Evolutionary conservation across 2,888 invertebrate genomes (phyloP), one percentile per base, ranked within the genome.

Genomic region (Oscheius onirici): DNA sequence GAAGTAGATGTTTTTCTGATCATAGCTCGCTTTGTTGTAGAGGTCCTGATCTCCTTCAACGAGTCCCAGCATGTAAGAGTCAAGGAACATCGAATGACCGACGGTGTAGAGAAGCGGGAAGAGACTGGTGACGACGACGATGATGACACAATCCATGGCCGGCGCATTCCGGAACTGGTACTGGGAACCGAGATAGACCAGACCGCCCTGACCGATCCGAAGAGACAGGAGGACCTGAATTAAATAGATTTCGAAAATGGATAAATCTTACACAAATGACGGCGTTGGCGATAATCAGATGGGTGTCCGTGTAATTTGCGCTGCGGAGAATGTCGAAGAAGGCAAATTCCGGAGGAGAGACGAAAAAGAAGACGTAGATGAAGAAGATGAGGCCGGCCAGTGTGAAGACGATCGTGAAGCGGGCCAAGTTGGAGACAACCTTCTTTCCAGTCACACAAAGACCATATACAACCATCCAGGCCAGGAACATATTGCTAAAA

Each of bases 41-140:
- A 13, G 15, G 10, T 1, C 15, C 17, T n/a, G 6, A 8, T 54
- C 26, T 54, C 54, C 54, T 3, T 17, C 24, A 3, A 26, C 6
- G 6, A 54, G 22, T 6, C 17, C 22, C 17, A 54, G 3, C 11
- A 54, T 24, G 17, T 24, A 54, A 3, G 54, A 54, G 54, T 61
- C 61, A 10, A 15, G 8, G n/a, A 24, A 15, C 17, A 61, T 11
- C 2, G 41, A n/a, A 41, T 61, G 61, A 2, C 41, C 24, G 5
- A 61, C 20, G n/a, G 43, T 24, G 22, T 61, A 61, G 61, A 61
- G 28, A 15, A 61, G 10, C n/a, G 41, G 41, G 34, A 61, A 22
- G 61, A 40, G 11, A 15, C 10, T n/a, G 5, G 34, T 43, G 15
- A 20, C 26, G 1, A 41, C 41, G 15, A 41, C 5, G 41, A 40